A percentile compares a stretch with the other conserved stretches of the same genome.
Conservation (phyloP, 2,888 invertebrate genomes). For the Orthonevra nobilis region DNA sequence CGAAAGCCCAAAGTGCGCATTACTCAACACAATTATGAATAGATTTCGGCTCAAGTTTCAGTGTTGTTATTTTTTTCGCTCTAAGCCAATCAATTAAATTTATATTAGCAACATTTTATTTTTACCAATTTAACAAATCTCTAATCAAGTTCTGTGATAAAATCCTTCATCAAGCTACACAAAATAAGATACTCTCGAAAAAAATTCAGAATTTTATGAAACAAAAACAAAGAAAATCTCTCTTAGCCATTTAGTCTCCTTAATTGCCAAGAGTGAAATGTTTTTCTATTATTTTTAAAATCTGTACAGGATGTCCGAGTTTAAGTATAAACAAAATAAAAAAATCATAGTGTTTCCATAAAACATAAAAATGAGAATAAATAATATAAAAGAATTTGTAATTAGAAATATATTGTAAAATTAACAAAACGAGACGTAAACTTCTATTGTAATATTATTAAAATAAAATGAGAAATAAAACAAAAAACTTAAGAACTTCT, state of each 20-base stretch:
- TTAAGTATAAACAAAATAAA: slow-evolving; percentile 33
- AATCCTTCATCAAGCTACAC: too few relatives aligned
- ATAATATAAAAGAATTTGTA: slow-evolving; percentile 19
- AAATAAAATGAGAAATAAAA: neutral
- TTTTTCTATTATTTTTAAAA: neutral
- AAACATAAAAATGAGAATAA: slow-evolving; percentile 12
- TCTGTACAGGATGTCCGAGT: slow-evolving; percentile 37
- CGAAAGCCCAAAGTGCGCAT: too few relatives aligned
- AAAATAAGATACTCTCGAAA: too few relatives aligned
- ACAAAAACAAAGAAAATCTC: neutral
- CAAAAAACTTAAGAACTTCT: neutral
- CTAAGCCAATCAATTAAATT: too few relatives aligned
- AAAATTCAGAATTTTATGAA: too few relatives aligned
- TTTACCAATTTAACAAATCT: too few relatives aligned
- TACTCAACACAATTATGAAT: too few relatives aligned
- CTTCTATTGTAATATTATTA: slow-evolving; percentile 12
- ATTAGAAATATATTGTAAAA: slow-evolving; percentile 33
- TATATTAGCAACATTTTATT: too few relatives aligned
- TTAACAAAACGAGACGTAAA: slow-evolving; percentile 14
- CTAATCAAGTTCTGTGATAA: too few relatives aligned
- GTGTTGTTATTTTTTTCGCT: too few relatives aligned
- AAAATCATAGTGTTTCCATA: slow-evolving; percentile 35
- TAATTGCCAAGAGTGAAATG: too few relatives aligned
- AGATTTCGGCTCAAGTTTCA: too few relatives aligned
- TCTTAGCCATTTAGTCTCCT: neutral